A percentile compares a stretch with the other conserved stretches of the same genome.
Conservation (phyloP, 2,797 vertebrate genomes). For the Manis javanica region DNA sequence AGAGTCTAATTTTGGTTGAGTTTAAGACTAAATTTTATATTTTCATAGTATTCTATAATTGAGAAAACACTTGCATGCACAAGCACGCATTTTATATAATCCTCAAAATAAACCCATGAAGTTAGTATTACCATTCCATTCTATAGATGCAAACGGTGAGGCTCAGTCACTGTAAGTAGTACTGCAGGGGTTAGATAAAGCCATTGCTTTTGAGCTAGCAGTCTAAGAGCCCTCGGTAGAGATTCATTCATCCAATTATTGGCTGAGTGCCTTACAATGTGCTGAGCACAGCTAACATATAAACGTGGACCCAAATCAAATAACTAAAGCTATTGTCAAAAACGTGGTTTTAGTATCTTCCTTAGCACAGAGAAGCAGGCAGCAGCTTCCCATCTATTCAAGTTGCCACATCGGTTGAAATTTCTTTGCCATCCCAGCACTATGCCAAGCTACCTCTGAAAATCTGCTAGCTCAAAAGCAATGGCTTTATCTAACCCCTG, state of each 20-base stretch:
- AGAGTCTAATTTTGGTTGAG: neutral
- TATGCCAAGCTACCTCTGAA: neutral
- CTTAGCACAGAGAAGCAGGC: neutral
- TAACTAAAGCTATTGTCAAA: slow-evolving; percentile 20
- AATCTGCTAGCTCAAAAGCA: neutral
- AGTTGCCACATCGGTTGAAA: neutral
- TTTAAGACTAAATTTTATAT: neutral
- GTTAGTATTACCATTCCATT: neutral
- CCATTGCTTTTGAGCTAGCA: neutral
- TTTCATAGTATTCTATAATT: neutral
- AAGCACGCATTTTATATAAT: slow-evolving; percentile 13
- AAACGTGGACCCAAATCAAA: neutral
- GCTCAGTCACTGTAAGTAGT: neutral
- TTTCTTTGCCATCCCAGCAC: neutral
- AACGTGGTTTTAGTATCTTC: neutral
- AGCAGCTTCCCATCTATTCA: neutral
- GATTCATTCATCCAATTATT: neutral
- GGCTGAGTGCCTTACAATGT: neutral
- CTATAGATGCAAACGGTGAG: slow-evolving; percentile 8
- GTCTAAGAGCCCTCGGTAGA: neutral
- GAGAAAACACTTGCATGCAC: neutral
- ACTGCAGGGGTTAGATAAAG: too few relatives aligned
- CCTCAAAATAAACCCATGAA: neutral
- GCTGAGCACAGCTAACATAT: neutral
- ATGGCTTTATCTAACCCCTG: neutral